Base-by-base conservation (phyloP, 2,888 invertebrate species). In the Drosophila phalerata region DNA sequence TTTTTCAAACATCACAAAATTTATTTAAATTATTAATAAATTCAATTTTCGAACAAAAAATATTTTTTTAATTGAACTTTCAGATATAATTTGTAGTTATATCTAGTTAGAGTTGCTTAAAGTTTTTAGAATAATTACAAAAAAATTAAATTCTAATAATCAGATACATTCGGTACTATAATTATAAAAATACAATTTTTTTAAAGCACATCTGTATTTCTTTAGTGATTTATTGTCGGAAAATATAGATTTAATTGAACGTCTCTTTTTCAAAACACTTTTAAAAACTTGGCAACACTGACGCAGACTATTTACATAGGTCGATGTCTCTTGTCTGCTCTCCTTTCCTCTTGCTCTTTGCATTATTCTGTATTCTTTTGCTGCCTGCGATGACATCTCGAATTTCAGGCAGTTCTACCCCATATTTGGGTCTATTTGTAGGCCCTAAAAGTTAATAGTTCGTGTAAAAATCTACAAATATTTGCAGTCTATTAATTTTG, bases 401-500 rank as follows among this genome's bases (percentile, higher is more conserved):
- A 70, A 69, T 84, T 86, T 73, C 73, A 57, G 53, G 57, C 66
- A 52, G 17, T n/a, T 52, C 34, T 30, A 63, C 65, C 66, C 58
- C 57, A 19, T 43, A 57, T 61, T 47, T 30, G 57, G 51, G 32
- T 45, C 53, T 43, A 45, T 45, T 53, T 70, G 64, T 88, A 85
- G 70, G 74, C 74, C 79, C 77, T 76, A 37, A 37, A 37, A 37
- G 85, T 86, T 92, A 91, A 91, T 91, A 92, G 91, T 91, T 90
- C 91, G 88, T 92, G 91, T 91, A 92, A 91, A 92, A 92, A 91
- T 90, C 86, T 91, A 89, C 89, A 92, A 92, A 92, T 92, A 92
- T 92, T 92, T 91, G 86, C 85, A 84, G 79, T 81, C 85, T 91
- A 90, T 91, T 89, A 89, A 91, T 90, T 90, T 85, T 80, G 76